Percentiles rank a stretch among this genome's conserved stretches.
These are phyloP conservation scores for Propithecus coquereli DNA, from an alignment of 2,113 vertebrate species.

Conservation along the genomic window DNA sequence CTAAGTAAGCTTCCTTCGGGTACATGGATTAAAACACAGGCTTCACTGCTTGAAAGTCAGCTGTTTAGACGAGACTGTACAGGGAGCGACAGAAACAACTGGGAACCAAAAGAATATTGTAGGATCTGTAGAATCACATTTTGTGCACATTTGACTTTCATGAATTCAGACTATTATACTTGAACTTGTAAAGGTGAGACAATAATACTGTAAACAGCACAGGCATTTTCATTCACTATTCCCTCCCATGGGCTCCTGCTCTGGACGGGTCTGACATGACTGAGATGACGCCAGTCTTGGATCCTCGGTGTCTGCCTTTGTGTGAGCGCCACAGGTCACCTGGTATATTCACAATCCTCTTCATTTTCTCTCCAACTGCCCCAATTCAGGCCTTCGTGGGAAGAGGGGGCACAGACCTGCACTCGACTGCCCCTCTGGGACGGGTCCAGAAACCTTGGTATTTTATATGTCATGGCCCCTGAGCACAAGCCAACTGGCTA, in stretches of 20 bases:
- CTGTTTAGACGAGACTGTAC: not conserved
- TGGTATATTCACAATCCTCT: not conserved
- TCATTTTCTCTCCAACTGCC: not conserved
- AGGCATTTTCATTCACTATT: not conserved
- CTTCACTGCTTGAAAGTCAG: not conserved
- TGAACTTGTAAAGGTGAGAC: not conserved
- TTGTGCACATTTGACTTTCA: not conserved
- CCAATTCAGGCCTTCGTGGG: not conserved
- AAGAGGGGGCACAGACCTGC: not conserved
- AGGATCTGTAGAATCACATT: not conserved
- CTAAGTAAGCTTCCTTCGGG: not conserved
- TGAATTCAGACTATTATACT: not conserved
- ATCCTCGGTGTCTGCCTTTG: not conserved
- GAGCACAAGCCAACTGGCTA: not conserved
- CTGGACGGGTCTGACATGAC: not conserved
- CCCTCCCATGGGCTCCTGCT: not conserved
- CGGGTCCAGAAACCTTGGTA: not conserved
- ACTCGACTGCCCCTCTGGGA: not conserved
- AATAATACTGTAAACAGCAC: not conserved
- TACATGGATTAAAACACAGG: not conserved
- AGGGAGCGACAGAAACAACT: not conserved
- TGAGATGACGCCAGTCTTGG: not conserved
- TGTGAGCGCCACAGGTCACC: not conserved
- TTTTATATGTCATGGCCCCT: not conserved
- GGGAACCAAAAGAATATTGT: not conserved